Evolutionary conservation across 2,113 vertebrate genomes (phyloP), one percentile per base, ranked within the genome.

Genomic region (Prietella phreatophila): DNA sequence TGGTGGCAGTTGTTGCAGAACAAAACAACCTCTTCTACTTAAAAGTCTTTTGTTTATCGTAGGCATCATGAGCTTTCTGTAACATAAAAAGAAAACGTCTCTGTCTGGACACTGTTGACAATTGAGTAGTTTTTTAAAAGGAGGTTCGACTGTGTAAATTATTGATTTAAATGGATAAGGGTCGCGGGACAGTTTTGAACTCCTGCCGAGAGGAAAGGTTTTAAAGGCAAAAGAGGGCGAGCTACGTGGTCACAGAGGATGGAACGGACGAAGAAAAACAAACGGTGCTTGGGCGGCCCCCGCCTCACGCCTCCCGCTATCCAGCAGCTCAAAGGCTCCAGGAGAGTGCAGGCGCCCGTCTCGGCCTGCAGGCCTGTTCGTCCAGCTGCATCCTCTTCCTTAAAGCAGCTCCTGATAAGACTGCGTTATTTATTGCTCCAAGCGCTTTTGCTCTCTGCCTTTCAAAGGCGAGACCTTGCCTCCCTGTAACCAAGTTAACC

Each of bases 321-420:
- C 92, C 91, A 94, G 92, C 87, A 93, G 94, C 94, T 93, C 91
- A 92, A 90, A 90, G 93, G 92, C 88, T 91, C 88, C 91, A 87
- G 84, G 88, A 90, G 87, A 78, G 71, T 78, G 65, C 89, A 63
- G 82, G 89, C 87, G 91, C 25, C 94, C 85, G 93, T 93, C 95
- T 94, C 93, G 61, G 88, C 92, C 91, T 89, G 27, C 78, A 92
- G 93, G 92, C 93, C 92, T 95, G 94, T 94, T 92, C 94, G 91
- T 94, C 93, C 95, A 96, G 95, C 95, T 96, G 95, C 94, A 94
- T 96, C 95, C 95, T 95, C 92, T 96, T 96, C 95, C 95, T 95
- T 92, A 92, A 94, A 93, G 85, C 85, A 85, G 92, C 91, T 93
- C 93, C 95, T 93, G 95, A 96, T 96, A 96, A 96, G 94, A 92